Evolutionary conservation across 30 jellyfish, hydroid and myxozoan species (phyloP), one percentile per base, ranked within the genome.

Genomic region (Aurelia sp.): DNA sequence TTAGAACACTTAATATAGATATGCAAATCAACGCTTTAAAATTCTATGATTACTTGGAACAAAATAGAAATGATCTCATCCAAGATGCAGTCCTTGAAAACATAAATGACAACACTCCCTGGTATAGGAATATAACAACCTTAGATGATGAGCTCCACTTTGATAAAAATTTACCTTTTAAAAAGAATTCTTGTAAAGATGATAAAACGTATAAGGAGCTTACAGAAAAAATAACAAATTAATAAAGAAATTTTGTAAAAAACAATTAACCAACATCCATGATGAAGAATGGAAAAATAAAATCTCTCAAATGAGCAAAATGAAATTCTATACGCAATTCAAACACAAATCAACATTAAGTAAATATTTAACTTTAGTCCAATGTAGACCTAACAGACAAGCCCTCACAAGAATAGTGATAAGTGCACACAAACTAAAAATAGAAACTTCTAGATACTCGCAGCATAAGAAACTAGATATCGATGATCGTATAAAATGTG

Each of bases 241-340:
- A 58, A 58, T 17, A 20, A 58, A 58, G 20, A 58, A 17, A 58
- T 58, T 4, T 58, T 58, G 67, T 58, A 6, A 58, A 58, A 10
- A 58, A 58, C 67, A 4, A 15, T 58, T 58, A 58, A 58, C 67
- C 0, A 58, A 22, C 6, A 58, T 58, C 67, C 67, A 58, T 58
- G 67, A 58, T 58, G 67, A 58, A 3, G 67, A 58, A 58, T 58
- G 67, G 27, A 58, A 58, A 65, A 65, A 65, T 57, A 31, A 31
- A 65, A 65, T 65, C 76, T 65, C 4, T 4, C 76, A 65, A 65
- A 65, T 65, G 44, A 65, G 76, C 3, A 65, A 65, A 65, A 65
- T 65, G 18, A 22, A 20, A 7, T 20, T 31, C 11, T 65, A 20
- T 11, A 65, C 17, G 51, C 11, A 65, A 6, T 30, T 65, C 13